Evolutionary conservation across 64 coral and sea anemone species (phyloP).

Genomic region (Stylophora pistillata): DNA sequence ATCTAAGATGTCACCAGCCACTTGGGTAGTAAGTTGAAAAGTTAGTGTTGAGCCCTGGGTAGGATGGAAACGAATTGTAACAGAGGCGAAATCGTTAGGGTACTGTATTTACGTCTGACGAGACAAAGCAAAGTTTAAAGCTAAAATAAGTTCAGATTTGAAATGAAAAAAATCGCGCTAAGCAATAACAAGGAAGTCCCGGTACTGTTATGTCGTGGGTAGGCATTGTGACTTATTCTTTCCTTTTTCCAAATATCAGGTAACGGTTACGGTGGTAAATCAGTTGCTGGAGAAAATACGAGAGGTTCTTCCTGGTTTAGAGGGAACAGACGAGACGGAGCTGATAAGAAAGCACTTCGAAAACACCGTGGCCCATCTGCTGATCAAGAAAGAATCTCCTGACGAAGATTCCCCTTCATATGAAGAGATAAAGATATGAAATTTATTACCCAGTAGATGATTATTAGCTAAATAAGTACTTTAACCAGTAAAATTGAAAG

Average conservation of each 20-base stretch:
- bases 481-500: neutral
- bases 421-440: slow-evolving; percentile 72
- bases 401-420: slow-evolving; percentile 69
- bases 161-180: too few relatives aligned
- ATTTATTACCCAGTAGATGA: neutral
- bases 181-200: too few relatives aligned
- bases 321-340: slow-evolving; percentile 86
- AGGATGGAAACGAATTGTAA: too few relatives aligned
- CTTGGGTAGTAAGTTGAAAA: too few relatives aligned
- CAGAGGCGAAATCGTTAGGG: too few relatives aligned
- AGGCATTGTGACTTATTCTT: neutral
- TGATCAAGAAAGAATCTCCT: slow-evolving; percentile 71
- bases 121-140: too few relatives aligned
- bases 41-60: too few relatives aligned
- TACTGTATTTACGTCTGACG: too few relatives aligned
- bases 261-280: slow-evolving; percentile 89
- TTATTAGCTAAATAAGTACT: neutral
- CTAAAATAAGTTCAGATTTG: too few relatives aligned
- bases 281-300: slow-evolving; percentile 96
- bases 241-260: slow-evolving; percentile 48
- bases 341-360: slow-evolving; percentile 95
- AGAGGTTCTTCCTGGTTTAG: slow-evolving; percentile 90
- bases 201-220: too few relatives aligned
- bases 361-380: slow-evolving; percentile 76
- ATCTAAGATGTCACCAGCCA: too few relatives aligned